Conservation (phyloP, 2,888 invertebrate genomes). For the Cremastinae sp. region DNA sequence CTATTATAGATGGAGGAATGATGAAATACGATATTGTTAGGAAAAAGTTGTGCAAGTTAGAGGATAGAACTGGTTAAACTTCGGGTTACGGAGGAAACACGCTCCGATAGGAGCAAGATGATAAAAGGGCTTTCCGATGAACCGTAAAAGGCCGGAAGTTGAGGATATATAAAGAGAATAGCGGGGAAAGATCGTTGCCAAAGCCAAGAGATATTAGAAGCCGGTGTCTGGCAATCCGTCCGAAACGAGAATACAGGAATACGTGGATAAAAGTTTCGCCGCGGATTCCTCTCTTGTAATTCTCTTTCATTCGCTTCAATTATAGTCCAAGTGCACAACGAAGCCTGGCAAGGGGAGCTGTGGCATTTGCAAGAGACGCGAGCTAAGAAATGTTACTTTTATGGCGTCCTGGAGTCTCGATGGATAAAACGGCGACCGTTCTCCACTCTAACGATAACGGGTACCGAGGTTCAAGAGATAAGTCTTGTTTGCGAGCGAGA, state of each 20-base stretch:
- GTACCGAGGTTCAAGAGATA: slow-evolving; percentile 13
- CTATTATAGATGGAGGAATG: no score
- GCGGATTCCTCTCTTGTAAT: slow-evolving; percentile 52
- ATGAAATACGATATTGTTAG: no score
- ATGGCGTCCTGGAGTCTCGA: slow-evolving; percentile 53
- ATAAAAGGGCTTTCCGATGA: slow-evolving; percentile 22
- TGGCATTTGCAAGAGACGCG: slow-evolving; percentile 39
- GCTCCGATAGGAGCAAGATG: slow-evolving; percentile 24
- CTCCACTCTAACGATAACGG: slow-evolving; percentile 40
- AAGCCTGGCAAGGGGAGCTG: slow-evolving; percentile 2
- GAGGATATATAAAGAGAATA: slow-evolving; percentile 20
- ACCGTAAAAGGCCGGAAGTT: slow-evolving; percentile 28
- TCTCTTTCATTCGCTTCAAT: slow-evolving; percentile 44
- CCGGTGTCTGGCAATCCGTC: slow-evolving; percentile 36
- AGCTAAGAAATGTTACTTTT: slow-evolving; percentile 42
- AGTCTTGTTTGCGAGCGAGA: slow-evolving; percentile 46
- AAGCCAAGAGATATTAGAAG: slow-evolving; percentile 28
- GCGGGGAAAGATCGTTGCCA: slow-evolving; percentile 42
- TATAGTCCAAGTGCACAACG: slow-evolving; percentile 30
- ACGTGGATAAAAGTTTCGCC: slow-evolving; percentile 49
- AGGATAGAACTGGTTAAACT: neutral
- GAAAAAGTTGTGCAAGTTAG: neutral
- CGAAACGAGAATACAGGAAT: slow-evolving; percentile 36
- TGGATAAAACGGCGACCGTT: slow-evolving; percentile 39
- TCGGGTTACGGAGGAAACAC: neutral